Evolutionary conservation across 1,140 invertebrate genomes (phyloP), one percentile per base, ranked within the genome.

Genomic region (Drosophila parabipectinata): DNA sequence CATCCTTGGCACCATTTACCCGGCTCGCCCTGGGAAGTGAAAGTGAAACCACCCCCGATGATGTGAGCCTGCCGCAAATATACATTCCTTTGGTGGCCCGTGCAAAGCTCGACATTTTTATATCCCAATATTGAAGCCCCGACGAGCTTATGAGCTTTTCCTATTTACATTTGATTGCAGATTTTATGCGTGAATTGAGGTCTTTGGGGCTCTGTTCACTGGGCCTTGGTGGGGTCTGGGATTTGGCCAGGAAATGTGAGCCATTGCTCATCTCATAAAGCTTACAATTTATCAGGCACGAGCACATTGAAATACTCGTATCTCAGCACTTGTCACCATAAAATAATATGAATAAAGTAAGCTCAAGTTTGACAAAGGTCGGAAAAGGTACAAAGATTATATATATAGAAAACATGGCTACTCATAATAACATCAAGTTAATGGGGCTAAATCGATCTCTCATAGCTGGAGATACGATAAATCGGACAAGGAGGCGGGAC

Each of bases 151-250:
- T 59, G 72, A 84, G 80, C 80, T 84, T 84, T 77, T 77, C 44
- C 67, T 72, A 84, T 84, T 84, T 84, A 73, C 80, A 77, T 84
- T 84, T 84, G 76, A 84, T 84, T 84, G 80, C 80, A 69, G 72
- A 84, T 72, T 84, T 84, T 66, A 77, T 77, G 80, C 72, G 60
- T 76, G 63, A 79, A 60, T 75, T 67, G 66, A 44, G 73, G 68
- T 57, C 59, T 37, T 37, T 37, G 34, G 9, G 34, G 34, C 51
- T 24, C 59, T 55, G 45, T n/a, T 28, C 21, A 21, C 0, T 21
- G 41, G 41, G 14, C 12, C 4, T 21, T 1, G 30, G 5, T 9
- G 3, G 18, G 15, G 5, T n/a, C 32, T 24, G 26, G 62, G 61
- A 55, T 55, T 66, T 55, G 30, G 62, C 15, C 62, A 69, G 62